phyloP scores from a whole-genome alignment of 1,140 invertebrate genomes.

The Pogonomyrmex barbatus region DNA sequence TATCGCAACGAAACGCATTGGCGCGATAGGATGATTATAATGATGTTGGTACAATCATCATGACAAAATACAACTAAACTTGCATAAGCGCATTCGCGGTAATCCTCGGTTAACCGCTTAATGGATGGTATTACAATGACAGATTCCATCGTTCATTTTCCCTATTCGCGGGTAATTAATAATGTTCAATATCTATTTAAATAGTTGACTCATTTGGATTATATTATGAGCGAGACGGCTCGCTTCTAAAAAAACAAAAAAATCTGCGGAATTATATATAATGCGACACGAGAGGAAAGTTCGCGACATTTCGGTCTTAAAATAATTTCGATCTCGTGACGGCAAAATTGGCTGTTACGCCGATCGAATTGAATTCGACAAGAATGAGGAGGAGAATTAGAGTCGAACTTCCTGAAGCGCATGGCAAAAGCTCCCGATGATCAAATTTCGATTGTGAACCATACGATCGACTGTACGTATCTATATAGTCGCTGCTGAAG shows the following conservation, averaged over 20 bases:
- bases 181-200: slow-evolving; percentile 33
- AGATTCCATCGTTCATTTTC: slow-evolving; percentile 46
- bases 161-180: slow-evolving; percentile 27
- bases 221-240: not conserved
- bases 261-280: not conserved
- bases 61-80: slow-evolving; percentile 51
- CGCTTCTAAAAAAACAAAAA: not conserved
- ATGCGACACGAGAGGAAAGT: not conserved
- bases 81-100: slow-evolving; percentile 38
- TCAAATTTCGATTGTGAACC: slow-evolving; percentile 68
- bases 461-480: slow-evolving; percentile 7
- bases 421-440: slow-evolving; percentile 36
- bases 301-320: slow-evolving; percentile 31
- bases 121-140: slow-evolving; percentile 44
- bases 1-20: slow-evolving; percentile 25
- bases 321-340: slow-evolving; percentile 41
- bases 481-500: slow-evolving; percentile 52
- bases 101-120: slow-evolving; percentile 49
- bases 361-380: slow-evolving; percentile 30
- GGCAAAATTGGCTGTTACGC: slow-evolving; percentile 37
- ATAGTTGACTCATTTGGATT: not conserved
- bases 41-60: slow-evolving; percentile 2
- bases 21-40: slow-evolving; percentile 40
- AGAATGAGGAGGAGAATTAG: slow-evolving; percentile 26
- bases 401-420: slow-evolving; percentile 37